Percentiles rank a stretch among this genome's conserved stretches.
Conservation (phyloP, 2,888 invertebrate genomes). For the Beris chalybata region DNA sequence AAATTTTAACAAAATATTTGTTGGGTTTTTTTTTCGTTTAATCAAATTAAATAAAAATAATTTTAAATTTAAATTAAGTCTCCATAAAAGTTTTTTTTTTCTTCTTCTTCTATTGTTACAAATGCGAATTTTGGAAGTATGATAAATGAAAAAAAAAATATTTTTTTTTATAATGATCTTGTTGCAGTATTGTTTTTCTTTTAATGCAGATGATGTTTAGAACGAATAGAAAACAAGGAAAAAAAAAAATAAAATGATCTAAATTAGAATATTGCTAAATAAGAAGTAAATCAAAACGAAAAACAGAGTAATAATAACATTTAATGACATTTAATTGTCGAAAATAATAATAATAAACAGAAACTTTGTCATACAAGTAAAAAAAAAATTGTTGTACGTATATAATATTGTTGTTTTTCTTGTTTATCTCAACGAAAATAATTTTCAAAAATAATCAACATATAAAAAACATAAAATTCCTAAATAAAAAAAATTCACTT, state of each 20-base stretch:
- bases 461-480: no score
- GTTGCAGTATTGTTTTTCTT: no score
- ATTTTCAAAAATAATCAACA: no score
- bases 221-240: conserved; percentile 3
- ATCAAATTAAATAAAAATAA: no score
- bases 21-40: conserved; percentile 5
- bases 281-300: conserved; percentile 6
- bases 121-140: no score
- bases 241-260: background rate
- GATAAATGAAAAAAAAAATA: no score
- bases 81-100: no score
- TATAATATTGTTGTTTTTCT: conserved; percentile 30
- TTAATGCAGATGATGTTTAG: background rate
- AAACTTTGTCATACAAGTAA: conserved; percentile 8
- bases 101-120: no score
- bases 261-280: conserved; percentile 3
- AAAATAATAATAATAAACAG: conserved; percentile 17
- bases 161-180: no score
- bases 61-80: no score
- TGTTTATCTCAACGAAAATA: conserved; percentile 23
- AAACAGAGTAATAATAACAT: conserved; percentile 23
- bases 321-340: conserved; percentile 19
- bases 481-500: no score
- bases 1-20: conserved; percentile 22
- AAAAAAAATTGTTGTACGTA: conserved; percentile 7